Evolutionary conservation across 1,140 invertebrate species (phyloP).

Genomic region (Drosophila rufa): DNA sequence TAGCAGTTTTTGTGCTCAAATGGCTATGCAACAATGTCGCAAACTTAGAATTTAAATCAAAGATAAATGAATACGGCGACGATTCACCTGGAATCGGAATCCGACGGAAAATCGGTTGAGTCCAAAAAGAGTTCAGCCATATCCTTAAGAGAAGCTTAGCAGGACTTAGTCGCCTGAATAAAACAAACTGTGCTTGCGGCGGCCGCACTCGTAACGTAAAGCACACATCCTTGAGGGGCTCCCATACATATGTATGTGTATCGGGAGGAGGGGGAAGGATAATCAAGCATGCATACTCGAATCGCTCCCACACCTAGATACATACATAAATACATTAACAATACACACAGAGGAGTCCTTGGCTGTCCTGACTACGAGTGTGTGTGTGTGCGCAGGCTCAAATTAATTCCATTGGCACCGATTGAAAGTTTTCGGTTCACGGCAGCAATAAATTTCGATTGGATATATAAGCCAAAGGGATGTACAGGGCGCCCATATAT

Average conservation of each 20-base stretch:
- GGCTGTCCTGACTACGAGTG: not conserved
- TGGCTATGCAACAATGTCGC: not conserved
- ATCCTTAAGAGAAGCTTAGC: slow-evolving; percentile 41
- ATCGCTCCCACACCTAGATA: slow-evolving; percentile 52
- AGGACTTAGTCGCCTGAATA: slow-evolving; percentile 27
- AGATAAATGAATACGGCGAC: not conserved
- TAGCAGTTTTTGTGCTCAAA: not conserved
- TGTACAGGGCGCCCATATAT: slow-evolving; percentile 19
- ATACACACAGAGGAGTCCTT: slow-evolving; percentile 43
- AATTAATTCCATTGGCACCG: slow-evolving; percentile 83
- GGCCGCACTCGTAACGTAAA: slow-evolving; percentile 8
- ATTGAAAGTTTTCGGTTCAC: slow-evolving; percentile 79
- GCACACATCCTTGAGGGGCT: slow-evolving; percentile 21
- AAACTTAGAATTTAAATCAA: not conserved
- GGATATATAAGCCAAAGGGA: slow-evolving; percentile 37
- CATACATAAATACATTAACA: slow-evolving; percentile 68
- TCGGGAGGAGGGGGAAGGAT: not conserved
- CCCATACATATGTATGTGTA: slow-evolving; percentile 6
- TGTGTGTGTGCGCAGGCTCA: slow-evolving; percentile 54
- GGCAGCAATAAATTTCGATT: slow-evolving; percentile 79
- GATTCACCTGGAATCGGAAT: slow-evolving; percentile 11
- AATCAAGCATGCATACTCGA: slow-evolving; percentile 51
- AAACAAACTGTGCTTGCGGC: slow-evolving; percentile 1
- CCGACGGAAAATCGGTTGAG: slow-evolving; percentile 25
- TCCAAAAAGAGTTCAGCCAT: slow-evolving; percentile 33